phyloP scores from a whole-genome alignment of 2,888 invertebrate genomes.

The Andrena chrysosceles region DNA sequence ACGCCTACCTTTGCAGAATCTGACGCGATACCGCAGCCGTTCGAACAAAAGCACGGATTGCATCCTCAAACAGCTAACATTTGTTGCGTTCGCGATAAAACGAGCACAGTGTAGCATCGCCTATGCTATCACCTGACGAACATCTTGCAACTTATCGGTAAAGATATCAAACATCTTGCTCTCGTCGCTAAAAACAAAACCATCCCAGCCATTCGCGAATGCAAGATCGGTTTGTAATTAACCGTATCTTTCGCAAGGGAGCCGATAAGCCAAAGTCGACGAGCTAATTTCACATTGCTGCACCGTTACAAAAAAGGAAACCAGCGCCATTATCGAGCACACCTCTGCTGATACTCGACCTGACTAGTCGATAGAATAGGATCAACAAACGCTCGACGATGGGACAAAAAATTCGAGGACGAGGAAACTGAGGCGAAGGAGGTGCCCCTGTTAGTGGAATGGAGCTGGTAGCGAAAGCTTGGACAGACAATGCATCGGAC shows the following conservation, averaged over 20 bases:
- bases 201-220: too few species aligned
- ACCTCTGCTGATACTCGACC: background rate
- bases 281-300: conserved; percentile 33
- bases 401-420: too few species aligned
- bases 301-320: conserved; percentile 51
- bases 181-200: background rate
- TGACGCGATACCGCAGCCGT: background rate
- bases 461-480: too few species aligned
- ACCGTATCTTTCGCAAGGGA: background rate
- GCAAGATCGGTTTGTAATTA: conserved; percentile 8
- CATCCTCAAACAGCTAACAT: conserved; percentile 2
- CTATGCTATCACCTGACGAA: background rate
- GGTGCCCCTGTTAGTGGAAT: too few species aligned
- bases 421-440: too few species aligned
- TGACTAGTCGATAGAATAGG: too few species aligned
- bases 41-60: background rate
- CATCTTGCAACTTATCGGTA: conserved; percentile 1
- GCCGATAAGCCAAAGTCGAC: conserved; percentile 18
- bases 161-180: background rate
- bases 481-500: too few species aligned
- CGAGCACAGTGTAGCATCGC: background rate
- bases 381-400: too few species aligned
- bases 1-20: conserved; percentile 13
- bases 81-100: conserved; percentile 9
- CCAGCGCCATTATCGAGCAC: conserved; percentile 1